Base-by-base conservation (phyloP, 1,140 invertebrate species). In the Pectinophora gossypiella region DNA sequence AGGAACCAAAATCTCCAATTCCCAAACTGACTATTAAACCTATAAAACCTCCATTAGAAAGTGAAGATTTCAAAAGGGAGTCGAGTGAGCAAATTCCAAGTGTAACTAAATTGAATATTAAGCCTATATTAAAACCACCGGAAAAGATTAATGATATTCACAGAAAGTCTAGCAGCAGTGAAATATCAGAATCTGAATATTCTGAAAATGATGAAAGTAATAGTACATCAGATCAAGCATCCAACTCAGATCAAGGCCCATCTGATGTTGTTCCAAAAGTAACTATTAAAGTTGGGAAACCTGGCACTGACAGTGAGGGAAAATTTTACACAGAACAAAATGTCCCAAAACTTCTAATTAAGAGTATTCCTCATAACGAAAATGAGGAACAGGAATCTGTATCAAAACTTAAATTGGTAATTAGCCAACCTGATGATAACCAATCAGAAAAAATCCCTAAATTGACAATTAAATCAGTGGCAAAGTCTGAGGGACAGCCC, bases 151-250 rank as follows among this genome's bases (percentile, higher is more conserved):
- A 86, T 72, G 77, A 80, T 57, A 56, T 74, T 27, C 77, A 84
- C 51, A 58, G 79, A 38, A 84, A 83, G 63, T 87, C 85, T n/a
- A 87, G 86, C 56, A 87, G 85, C 43, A 88, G 86, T 76, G 86
- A 88, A 71, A 81, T 88, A 64, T 88, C 86, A 21, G 86, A 88
- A 69, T 87, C 85, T 7, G 86, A 88, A 69, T 81, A 70, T 64
- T 88, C 86, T 27, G 85, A 88, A 72, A 88, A 86, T 79, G 86
- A 88, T 79, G 81, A 87, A 55, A 81, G 69, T 44, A 68, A 77
- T 20, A 86, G 81, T 56, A 85, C 83, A 40, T 86, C 85, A 35
- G 82, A 85, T 55, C 79, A 84, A 50, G 68, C 81, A 16, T 84
- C 82, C 22, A 63, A 77, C 3, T 85, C 81, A 36, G 82, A 87